phyloP scores from a whole-genome alignment of 2,888 invertebrate genomes.

The Ferrisia virgata region DNA sequence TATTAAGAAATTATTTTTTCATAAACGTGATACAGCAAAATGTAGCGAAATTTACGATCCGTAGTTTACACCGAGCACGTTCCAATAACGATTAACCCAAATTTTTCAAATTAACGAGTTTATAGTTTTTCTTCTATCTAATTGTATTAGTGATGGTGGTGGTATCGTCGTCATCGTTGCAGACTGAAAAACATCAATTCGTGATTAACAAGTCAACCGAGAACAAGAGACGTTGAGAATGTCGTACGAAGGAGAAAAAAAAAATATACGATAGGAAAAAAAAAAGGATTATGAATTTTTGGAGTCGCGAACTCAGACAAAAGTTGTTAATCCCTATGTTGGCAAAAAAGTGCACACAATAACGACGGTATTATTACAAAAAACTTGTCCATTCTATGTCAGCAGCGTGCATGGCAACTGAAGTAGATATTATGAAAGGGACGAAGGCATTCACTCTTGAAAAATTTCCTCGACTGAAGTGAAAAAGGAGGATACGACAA shows the following conservation, averaged over 20 bases:
- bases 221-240: neutral
- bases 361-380: neutral
- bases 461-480: slow-evolving; percentile 20
- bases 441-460: slow-evolving; percentile 34
- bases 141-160: too few species aligned
- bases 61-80: neutral
- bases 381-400: slow-evolving; percentile 33
- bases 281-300: slow-evolving; percentile 23
- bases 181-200: slow-evolving; percentile 9
- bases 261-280: neutral
- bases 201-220: slow-evolving; percentile 2
- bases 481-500: slow-evolving; percentile 21
- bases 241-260: neutral
- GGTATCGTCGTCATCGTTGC: neutral
- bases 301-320: slow-evolving; percentile 2
- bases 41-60: neutral
- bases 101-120: neutral
- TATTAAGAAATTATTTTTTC: slow-evolving; percentile 6
- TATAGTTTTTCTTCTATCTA: neutral
- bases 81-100: neutral
- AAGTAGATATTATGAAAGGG: slow-evolving; percentile 36
- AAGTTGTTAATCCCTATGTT: slow-evolving; percentile 32
- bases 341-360: slow-evolving; percentile 25
- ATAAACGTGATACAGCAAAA: neutral
- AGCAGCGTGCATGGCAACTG: neutral